Base-by-base conservation (phyloP, 2,888 invertebrate genomes). In the Pandemis cinnamomeana region DNA sequence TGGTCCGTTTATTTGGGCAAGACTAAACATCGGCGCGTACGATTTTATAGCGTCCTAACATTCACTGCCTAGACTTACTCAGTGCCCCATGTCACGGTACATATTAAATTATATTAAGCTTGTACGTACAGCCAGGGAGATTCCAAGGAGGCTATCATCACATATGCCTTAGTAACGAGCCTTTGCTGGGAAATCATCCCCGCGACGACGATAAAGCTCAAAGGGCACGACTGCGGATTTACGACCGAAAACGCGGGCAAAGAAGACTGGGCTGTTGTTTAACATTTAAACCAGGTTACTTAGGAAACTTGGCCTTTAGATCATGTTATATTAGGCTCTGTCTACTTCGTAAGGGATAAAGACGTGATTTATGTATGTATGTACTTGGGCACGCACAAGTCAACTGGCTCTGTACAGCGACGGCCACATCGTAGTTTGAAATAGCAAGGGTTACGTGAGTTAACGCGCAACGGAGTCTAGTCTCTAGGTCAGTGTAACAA, bases 181-280 rank as follows among this genome's bases (percentile, higher is more conserved):
- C 58, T 58, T 20, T 5, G 27, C 63, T 27, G 7, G 10, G 46
- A 41, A 68, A 72, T 68, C 10, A 53, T 62, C 44, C 72, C 72
- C 72, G 15, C 46, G 72, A 36, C 72, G 13, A 15, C 63, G 36
- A 55, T 72, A 55, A 72, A 72, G 62, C 20, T 20, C 58, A 68
- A 63, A 55, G 67, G 70, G 62, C 62, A 20, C 41, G 55, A 58
- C 58, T 8, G 27, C 11, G 58, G 58, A 58, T 58, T 58, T 58
- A 58, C 27, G 58, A 58, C 27, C 4, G 27, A 58, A 27, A 27
- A 58, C 58, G 10, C 5, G 58, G 58, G 0, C 27, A 8, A 11
- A 58, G 11, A 27, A 58, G 27, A 58, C 58, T 58, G 58, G 58
- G 55, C 55, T 55, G 20, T n/a, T 8, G 7, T 55, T 55, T 55